A percentile compares a stretch with the other conserved stretches of the same genome.
Conservation (phyloP, 2,888 invertebrate genomes). For the Dicranocentrus wangi region DNA sequence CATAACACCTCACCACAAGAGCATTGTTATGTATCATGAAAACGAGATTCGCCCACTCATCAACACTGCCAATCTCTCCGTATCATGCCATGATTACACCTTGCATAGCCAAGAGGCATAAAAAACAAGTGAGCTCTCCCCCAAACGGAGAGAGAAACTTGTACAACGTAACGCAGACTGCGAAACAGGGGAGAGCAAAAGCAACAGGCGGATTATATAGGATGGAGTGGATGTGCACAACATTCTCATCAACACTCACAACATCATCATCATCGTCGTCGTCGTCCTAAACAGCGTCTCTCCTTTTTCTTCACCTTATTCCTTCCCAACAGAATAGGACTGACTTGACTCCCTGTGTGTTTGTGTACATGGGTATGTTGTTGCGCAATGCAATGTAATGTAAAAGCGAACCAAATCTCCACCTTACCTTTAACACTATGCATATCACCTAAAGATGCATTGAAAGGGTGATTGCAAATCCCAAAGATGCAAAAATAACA, state of each 20-base stretch:
- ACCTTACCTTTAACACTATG: background rate
- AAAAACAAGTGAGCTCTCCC: conserved; percentile 17
- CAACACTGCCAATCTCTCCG: conserved; percentile 48
- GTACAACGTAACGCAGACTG: background rate
- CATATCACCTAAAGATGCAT: background rate
- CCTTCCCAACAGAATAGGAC: conserved; percentile 1
- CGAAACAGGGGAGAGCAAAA: conserved; percentile 1
- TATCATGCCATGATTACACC: conserved; percentile 58
- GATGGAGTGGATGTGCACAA: background rate
- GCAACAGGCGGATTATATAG: conserved; percentile 23
- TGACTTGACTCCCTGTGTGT: background rate
- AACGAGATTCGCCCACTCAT: conserved; percentile 61
- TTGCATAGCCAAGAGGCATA: conserved; percentile 56
- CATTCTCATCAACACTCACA: conserved; percentile 2
- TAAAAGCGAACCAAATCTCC: no score
- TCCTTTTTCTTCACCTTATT: conserved; percentile 17
- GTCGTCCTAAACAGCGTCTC: no score
- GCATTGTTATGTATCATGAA: conserved; percentile 46
- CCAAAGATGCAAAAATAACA: conserved; percentile 10
- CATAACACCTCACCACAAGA: background rate
- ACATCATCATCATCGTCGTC: no score
- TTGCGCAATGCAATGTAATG: no score
- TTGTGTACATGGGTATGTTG: background rate
- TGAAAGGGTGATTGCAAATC: conserved; percentile 1
- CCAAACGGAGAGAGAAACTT: conserved; percentile 3